A percentile compares a stretch with the other conserved stretches of the same genome.
phyloP scores from a whole-genome alignment of 2,113 vertebrate species.

The Mobula birostris region DNA sequence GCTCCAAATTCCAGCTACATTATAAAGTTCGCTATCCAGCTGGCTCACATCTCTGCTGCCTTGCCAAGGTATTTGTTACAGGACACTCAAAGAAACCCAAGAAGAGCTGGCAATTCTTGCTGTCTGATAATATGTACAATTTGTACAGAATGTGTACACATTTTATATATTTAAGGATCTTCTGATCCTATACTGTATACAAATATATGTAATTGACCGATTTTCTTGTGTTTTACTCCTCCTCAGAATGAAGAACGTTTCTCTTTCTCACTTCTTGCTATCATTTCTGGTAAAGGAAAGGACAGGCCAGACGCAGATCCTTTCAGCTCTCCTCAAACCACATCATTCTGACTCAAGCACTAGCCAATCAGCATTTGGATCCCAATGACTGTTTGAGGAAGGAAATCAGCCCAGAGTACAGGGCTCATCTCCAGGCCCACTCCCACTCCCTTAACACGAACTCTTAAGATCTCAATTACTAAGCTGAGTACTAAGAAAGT shows the following conservation, averaged over 20 bases:
- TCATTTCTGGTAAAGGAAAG: background rate
- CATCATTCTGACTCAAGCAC: background rate
- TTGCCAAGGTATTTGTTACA: slow-evolving; percentile 6
- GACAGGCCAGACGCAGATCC: background rate
- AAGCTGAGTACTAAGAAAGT: background rate
- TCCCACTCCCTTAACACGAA: background rate
- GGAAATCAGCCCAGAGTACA: background rate
- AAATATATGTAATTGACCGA: background rate
- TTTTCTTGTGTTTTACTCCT: background rate
- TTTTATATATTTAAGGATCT: background rate
- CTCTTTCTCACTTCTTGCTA: background rate
- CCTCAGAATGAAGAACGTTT: background rate
- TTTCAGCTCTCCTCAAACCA: background rate
- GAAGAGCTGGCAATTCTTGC: background rate
- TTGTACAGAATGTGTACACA: background rate
- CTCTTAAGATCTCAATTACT: background rate
- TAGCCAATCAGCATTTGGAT: background rate
- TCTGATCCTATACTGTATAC: background rate
- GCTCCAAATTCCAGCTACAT: background rate
- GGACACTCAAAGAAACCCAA: background rate
- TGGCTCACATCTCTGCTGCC: background rate
- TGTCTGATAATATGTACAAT: background rate
- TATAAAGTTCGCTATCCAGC: background rate
- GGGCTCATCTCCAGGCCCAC: background rate
- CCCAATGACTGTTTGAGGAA: background rate